A percentile compares a stretch with the other conserved stretches of the same genome.
Evolutionary conservation across 2,888 invertebrate species (phyloP).

Genomic region (Drosophila greeni): DNA sequence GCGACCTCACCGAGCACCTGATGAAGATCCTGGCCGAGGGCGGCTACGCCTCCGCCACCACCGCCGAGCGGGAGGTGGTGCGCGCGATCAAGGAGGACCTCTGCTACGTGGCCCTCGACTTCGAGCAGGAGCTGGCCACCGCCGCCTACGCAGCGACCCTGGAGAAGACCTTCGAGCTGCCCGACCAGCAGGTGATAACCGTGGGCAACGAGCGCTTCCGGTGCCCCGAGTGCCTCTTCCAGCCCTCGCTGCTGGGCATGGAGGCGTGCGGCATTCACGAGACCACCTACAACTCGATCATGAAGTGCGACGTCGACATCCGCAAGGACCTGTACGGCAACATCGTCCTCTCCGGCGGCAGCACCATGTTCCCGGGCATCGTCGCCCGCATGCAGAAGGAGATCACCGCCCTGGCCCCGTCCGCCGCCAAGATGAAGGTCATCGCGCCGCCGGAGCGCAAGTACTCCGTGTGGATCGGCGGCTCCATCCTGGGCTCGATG

Average conservation of each 20-base stretch:
- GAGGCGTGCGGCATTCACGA: neutral
- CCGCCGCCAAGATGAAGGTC: neutral
- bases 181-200: slow-evolving; percentile 1
- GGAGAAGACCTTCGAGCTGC: neutral
- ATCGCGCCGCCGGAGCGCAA: slow-evolving; percentile 1
- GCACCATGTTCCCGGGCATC: slow-evolving; percentile 3
- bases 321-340: neutral
- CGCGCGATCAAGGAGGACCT: slow-evolving; percentile 2
- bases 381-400: neutral
- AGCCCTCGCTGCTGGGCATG: neutral
- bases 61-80: neutral
- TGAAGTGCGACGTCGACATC: slow-evolving; percentile 1
- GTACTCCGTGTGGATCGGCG: slow-evolving; percentile 3
- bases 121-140: neutral
- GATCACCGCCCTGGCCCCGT: neutral
- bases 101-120: neutral
- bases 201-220: neutral
- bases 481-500: slow-evolving; percentile 6
- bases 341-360: slow-evolving; percentile 1
- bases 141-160: neutral
- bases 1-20: neutral
- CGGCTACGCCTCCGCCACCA: neutral
- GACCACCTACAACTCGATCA: neutral
- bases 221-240: slow-evolving; percentile 2
- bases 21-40: neutral